Evolutionary conservation across 2,113 vertebrate genomes (phyloP), one percentile per base, ranked within the genome.

Genomic region (Zeus faber): DNA sequence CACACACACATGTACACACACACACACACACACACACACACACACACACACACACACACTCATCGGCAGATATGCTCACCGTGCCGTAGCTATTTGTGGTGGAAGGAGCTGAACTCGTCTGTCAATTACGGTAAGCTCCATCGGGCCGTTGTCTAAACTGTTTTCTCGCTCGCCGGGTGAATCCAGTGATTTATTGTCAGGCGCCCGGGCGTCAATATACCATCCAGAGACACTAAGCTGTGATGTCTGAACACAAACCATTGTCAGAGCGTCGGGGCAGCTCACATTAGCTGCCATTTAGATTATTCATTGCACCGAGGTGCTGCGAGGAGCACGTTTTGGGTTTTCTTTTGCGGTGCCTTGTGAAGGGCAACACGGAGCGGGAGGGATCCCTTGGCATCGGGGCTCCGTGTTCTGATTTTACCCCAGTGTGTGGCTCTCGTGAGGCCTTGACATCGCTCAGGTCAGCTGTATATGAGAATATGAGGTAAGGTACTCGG

Each of bases 151-250:
- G 86, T 87, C 82, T 85, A 81, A 90, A 89, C 79, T 71, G 80
- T 85, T 86, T 86, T 85, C 80, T 86, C 77, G 81, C 77, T 85
- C 75, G 68, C 72, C 55, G 76, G n/a, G 66, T 78, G 79, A 82
- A 81, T 77, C 69, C 82, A 78, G 61, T 86, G 82, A 89, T 88
- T 88, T 90, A 84, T 87, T 78, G 81, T 84, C 81, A 84, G 74
- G 70, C 55, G 17, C 61, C 67, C 72, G 41, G 13, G 62, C 82
- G 68, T 87, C 79, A 77, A 77, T 79, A 83, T 70, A 84, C 83
- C 81, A 79, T 80, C 82, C 81, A 75, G 72, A 86, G 77, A 87
- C 74, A 75, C 73, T 82, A 75, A 83, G 73, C 80, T 70, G 76
- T 81, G 77, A 86, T 80, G 79, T 87, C 74, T 86, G 78, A 83